phyloP scores from a whole-genome alignment of 1,140 invertebrate species.

The Platyscapa corneri region DNA sequence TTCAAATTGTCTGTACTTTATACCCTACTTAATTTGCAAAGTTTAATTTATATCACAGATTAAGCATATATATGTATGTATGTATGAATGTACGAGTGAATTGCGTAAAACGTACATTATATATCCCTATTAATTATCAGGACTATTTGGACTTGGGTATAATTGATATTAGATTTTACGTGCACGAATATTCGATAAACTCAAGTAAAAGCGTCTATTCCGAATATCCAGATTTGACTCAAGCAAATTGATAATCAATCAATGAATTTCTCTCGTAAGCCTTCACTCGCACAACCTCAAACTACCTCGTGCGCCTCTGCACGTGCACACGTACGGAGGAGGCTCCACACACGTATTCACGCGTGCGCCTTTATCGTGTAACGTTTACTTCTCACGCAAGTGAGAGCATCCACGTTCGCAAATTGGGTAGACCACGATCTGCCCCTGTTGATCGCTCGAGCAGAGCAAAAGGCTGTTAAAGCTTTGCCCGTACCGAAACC shows the following conservation, averaged over 20 bases:
- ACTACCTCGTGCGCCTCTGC: neutral
- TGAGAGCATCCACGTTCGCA: neutral
- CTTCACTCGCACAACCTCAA: neutral
- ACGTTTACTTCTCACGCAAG: neutral
- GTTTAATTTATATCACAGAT: neutral
- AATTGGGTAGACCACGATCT: slow-evolving; percentile 18
- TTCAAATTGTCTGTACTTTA: too few species aligned
- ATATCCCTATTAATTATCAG: neutral
- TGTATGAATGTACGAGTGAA: too few species aligned
- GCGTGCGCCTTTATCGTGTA: neutral
- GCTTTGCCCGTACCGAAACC: neutral
- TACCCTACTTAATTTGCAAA: neutral
- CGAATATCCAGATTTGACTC: neutral
- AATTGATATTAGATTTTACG: neutral
- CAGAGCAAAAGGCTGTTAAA: slow-evolving; percentile 54
- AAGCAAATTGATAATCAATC: slow-evolving; percentile 17
- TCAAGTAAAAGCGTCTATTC: neutral
- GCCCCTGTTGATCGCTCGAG: slow-evolving; percentile 39
- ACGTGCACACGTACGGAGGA: neutral
- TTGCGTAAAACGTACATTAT: too few species aligned
- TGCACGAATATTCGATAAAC: neutral
- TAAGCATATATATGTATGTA: neutral
- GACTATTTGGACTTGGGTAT: neutral
- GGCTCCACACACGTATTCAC: neutral
- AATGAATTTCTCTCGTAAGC: neutral